Conservation (phyloP, 2,888 invertebrate genomes). For the Sminthurides aquaticus region DNA sequence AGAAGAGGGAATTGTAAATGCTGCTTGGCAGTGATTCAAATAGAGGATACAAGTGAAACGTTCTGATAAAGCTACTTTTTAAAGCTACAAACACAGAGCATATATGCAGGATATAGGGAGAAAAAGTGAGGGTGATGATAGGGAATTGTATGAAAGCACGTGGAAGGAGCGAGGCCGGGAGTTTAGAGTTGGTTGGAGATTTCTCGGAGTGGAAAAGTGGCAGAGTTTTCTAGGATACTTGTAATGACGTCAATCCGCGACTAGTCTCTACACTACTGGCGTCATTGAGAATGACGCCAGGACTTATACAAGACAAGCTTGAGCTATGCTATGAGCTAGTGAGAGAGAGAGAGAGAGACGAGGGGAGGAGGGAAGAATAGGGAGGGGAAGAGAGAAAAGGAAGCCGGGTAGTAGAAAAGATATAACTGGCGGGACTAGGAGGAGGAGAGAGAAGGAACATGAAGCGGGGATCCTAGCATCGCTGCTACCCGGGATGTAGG, state of each 20-base stretch:
- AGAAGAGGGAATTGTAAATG: too few species aligned
- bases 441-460: too few species aligned
- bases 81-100: not conserved
- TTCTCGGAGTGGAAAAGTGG: conserved; percentile 6
- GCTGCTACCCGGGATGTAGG: too few species aligned
- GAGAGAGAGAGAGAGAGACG: too few species aligned
- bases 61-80: not conserved
- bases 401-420: too few species aligned
- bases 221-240: conserved; percentile 8
- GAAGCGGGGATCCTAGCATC: too few species aligned
- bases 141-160: not conserved
- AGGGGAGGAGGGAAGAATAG: too few species aligned
- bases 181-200: conserved; percentile 15
- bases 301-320: too few species aligned
- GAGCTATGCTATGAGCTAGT: too few species aligned
- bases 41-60: not conserved
- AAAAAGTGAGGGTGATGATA: too few species aligned
- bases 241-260: conserved; percentile 42
- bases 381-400: too few species aligned
- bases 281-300: conserved; percentile 43
- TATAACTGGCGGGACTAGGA: too few species aligned
- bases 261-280: conserved; percentile 33
- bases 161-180: conserved; percentile 19
- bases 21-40: not conserved
- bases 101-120: not conserved